Evolutionary conservation across 1,140 invertebrate species (phyloP).

Genomic region (Himalopsyche phryganea): DNA sequence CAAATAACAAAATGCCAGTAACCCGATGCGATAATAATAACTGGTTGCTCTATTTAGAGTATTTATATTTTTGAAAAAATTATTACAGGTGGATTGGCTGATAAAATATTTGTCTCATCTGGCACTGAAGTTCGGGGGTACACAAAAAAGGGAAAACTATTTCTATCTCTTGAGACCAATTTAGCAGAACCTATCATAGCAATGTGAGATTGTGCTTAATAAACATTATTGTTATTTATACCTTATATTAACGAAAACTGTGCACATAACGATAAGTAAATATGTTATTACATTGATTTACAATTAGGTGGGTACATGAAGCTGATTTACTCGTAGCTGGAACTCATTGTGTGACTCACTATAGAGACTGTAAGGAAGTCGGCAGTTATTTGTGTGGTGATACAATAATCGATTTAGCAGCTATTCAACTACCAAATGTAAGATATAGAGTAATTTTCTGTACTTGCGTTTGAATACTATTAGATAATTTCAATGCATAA

Average conservation of each 20-base stretch:
- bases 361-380: conserved; percentile 76
- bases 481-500: too few species aligned
- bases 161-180: conserved; percentile 30
- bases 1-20: too few species aligned
- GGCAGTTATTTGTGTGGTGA: conserved; percentile 78
- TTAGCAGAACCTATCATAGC: conserved; percentile 27
- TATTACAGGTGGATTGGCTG: conserved; percentile 24
- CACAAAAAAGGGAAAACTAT: conserved; percentile 33
- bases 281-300: neutral
- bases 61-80: neutral
- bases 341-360: conserved; percentile 80
- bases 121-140: conserved; percentile 30
- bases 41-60: too few species aligned
- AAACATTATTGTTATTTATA: neutral
- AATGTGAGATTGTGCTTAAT: conserved; percentile 17
- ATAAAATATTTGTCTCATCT: conserved; percentile 30
- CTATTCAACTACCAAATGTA: conserved; percentile 38
- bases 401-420: conserved; percentile 74
- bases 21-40: too few species aligned
- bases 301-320: conserved; percentile 69
- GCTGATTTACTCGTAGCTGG: conserved; percentile 78
- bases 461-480: neutral
- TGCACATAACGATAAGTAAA: neutral
- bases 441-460: conserved; percentile 5
- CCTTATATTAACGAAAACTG: neutral